Conservation (phyloP, 2,888 invertebrate genomes). For the Leucoma salicis region DNA sequence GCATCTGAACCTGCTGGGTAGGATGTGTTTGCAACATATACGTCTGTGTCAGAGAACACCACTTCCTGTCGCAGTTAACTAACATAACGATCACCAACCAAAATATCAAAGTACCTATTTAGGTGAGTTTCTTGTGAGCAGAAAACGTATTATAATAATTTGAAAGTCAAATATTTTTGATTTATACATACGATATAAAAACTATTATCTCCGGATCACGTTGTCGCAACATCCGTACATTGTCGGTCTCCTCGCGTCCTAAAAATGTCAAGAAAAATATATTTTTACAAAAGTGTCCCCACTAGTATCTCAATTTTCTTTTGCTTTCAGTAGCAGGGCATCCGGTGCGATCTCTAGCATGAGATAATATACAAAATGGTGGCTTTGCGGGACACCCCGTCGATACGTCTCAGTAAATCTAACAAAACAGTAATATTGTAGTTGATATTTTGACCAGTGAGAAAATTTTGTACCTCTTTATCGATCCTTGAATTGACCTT, state of each 20-base stretch:
- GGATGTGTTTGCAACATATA: too few relatives aligned
- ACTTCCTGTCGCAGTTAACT: too few relatives aligned
- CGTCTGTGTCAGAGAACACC: too few relatives aligned
- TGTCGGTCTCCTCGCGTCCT: slow-evolving; percentile 53
- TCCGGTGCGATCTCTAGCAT: slow-evolving; percentile 79
- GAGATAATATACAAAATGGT: slow-evolving; percentile 79
- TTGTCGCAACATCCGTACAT: slow-evolving; percentile 76
- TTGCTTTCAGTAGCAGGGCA: slow-evolving; percentile 75
- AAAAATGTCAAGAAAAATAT: slow-evolving; percentile 75
- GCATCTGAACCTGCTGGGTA: too few relatives aligned
- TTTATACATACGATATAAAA: slow-evolving; percentile 44
- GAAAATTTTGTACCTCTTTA: background rate
- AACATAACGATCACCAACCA: too few relatives aligned
- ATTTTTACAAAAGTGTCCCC: slow-evolving; percentile 80
- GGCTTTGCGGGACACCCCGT: slow-evolving; percentile 65
- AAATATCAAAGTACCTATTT: too few relatives aligned
- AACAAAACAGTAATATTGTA: slow-evolving; percentile 22
- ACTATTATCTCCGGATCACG: slow-evolving; percentile 68
- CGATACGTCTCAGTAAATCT: slow-evolving; percentile 62
- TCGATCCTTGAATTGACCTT: background rate
- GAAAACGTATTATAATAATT: slow-evolving; percentile 4
- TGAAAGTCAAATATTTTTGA: background rate
- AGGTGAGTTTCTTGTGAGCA: too few relatives aligned
- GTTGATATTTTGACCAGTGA: too few relatives aligned
- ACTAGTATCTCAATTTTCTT: slow-evolving; percentile 80